Evolutionary conservation across 2,888 invertebrate genomes (phyloP).

Genomic region (Poecilobothrus nobilitatus): DNA sequence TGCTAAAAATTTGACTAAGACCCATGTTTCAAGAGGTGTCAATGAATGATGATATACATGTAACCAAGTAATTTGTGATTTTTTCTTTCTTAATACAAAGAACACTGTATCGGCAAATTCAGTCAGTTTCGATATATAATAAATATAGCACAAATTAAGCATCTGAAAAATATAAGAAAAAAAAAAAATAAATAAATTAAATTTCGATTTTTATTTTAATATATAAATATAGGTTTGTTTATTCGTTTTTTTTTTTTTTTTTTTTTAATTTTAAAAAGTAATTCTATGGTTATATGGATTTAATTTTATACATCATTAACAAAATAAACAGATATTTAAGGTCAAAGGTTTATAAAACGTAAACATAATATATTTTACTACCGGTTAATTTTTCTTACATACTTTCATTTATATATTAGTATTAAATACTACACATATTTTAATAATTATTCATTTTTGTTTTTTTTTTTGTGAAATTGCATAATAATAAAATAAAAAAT

Average conservation of each 20-base stretch:
- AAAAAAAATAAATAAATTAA: slow-evolving; percentile 10
- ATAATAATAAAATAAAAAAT: too few relatives aligned
- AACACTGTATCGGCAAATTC: slow-evolving; percentile 88
- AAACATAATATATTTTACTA: too few relatives aligned
- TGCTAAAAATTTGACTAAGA: slow-evolving; percentile 75
- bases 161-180: slow-evolving; percentile 32
- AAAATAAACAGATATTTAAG: too few relatives aligned
- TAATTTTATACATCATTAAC: too few relatives aligned
- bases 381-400: too few relatives aligned
- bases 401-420: too few relatives aligned
- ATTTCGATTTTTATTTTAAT: too few relatives aligned
- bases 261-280: background rate
- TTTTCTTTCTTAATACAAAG: slow-evolving; percentile 87
- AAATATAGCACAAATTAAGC: slow-evolving; percentile 61
- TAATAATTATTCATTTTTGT: too few relatives aligned
- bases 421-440: too few relatives aligned
- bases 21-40: slow-evolving; percentile 90
- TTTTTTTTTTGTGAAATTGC: too few relatives aligned
- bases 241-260: slow-evolving; percentile 4
- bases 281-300: background rate
- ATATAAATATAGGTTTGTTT: background rate
- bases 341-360: too few relatives aligned
- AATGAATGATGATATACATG: slow-evolving; percentile 92
- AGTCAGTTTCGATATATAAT: slow-evolving; percentile 81
- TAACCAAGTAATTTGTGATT: slow-evolving; percentile 78